phyloP scores from a whole-genome alignment of 2,888 invertebrate genomes.

The Panopea generosa region DNA sequence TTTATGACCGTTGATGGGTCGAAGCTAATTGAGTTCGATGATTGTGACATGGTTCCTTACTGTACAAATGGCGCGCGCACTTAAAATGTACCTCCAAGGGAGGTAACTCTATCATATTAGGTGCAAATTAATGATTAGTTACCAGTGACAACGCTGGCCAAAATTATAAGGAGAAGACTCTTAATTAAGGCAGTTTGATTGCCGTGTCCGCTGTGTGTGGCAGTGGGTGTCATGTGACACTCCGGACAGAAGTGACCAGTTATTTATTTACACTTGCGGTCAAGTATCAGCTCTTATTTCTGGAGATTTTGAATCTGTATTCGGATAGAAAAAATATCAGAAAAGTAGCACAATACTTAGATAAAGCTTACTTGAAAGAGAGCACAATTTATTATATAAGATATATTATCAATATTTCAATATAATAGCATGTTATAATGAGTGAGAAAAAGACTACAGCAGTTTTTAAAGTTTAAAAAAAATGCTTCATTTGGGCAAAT shows the following conservation, averaged over 20 bases:
- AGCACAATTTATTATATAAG: no score
- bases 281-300: no score
- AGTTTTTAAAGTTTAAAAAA: no score
- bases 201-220: conserved; percentile 41
- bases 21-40: conserved; percentile 52
- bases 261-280: background rate
- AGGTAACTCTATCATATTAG: conserved; percentile 31
- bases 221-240: conserved; percentile 13
- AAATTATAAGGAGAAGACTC: conserved; percentile 43
- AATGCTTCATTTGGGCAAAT: no score
- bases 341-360: no score
- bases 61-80: conserved; percentile 6
- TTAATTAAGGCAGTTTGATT: conserved; percentile 50
- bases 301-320: no score
- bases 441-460: no score
- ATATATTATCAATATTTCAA: no score
- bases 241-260: conserved; percentile 9
- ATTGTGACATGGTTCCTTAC: conserved; percentile 31
- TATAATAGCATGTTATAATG: no score
- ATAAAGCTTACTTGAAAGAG: no score
- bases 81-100: conserved; percentile 19
- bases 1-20: conserved; percentile 49
- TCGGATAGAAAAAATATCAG: background rate
- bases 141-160: conserved; percentile 33
- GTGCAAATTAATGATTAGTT: conserved; percentile 39